These are phyloP conservation scores for Chanos chanos DNA, from an alignment of 2,797 vertebrate species.

Conservation along the genomic window DNA sequence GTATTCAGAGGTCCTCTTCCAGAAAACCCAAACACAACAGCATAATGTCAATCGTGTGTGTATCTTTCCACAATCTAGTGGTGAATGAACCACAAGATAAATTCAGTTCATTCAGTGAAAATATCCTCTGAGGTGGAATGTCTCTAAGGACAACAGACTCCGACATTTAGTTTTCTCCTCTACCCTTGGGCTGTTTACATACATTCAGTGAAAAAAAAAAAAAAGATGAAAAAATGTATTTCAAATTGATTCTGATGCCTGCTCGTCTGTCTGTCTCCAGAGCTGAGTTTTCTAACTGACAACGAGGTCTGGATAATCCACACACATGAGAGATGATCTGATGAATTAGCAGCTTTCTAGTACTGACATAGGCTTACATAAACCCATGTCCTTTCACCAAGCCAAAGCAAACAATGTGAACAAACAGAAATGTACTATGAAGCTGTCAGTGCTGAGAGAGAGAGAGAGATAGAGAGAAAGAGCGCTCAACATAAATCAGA, in stretches of 20 bases:
- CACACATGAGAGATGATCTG: slow-evolving; percentile 27
- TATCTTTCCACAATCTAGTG: slow-evolving; percentile 29
- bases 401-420: slow-evolving; percentile 65
- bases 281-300: slow-evolving; percentile 47
- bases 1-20: slow-evolving; percentile 24
- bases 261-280: slow-evolving; percentile 53
- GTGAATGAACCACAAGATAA: slow-evolving; percentile 4
- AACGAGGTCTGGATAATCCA: slow-evolving; percentile 10
- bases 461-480: slow-evolving; percentile 28
- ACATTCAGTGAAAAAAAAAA: slow-evolving; percentile 35
- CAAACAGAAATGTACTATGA: slow-evolving; percentile 63
- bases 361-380: slow-evolving; percentile 37
- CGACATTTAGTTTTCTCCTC: slow-evolving; percentile 56
- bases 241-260: slow-evolving; percentile 61
- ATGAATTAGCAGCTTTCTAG: slow-evolving; percentile 48
- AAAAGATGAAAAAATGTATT: slow-evolving; percentile 9
- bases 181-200: slow-evolving; percentile 69
- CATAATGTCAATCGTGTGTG: slow-evolving; percentile 21
- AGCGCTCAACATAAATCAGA: slow-evolving; percentile 61
- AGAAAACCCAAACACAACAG: slow-evolving; percentile 14
- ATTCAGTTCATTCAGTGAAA: neutral
- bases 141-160: slow-evolving; percentile 57
- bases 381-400: slow-evolving; percentile 28
- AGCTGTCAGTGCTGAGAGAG: slow-evolving; percentile 55
- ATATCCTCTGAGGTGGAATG: slow-evolving; percentile 24